Base-by-base conservation (phyloP, 2,888 invertebrate genomes). In the Eugnorisma glareosa region DNA sequence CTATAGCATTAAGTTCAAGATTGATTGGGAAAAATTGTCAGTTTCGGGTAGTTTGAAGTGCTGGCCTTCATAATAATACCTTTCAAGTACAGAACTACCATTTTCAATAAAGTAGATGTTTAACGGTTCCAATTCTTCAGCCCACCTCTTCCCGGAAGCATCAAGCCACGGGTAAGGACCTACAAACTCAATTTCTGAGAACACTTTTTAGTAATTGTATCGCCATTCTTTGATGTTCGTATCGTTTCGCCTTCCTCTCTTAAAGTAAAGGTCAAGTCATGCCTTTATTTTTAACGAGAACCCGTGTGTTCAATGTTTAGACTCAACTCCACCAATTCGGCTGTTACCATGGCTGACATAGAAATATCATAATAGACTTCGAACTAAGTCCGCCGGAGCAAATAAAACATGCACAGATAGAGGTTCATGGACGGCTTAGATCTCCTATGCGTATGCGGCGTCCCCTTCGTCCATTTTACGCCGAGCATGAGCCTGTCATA, bases 151-250 rank as follows among this genome's bases (percentile, higher is more conserved):
- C 45, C 13, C n/a, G 5, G 21, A 37, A 37, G 11, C 51, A 51
- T 35, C n/a, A 57, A 64, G 24, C 54, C 13, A n/a, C 4, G 24
- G 24, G 8, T 51, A 24, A 43, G 71, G 61, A 70, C 45, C 35
- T 37, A 45, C 71, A 51, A 80, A 80, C 48, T 80, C 57, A 80
- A 79, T 59, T 73, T 72, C 45, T 59, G 28, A 59, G 64, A 71
- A 67, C 15, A 79, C 71, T 43, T 78, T 70, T 76, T 18, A 69
- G 70, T 78, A 35, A 72, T 59, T 78, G 63, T 63, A 68, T 54
- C 35, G 28, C 15, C 40, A 40, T 59, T 54, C 78, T 78, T 69
- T 79, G 73, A 79, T 40, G 54, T 66, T 37, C 40, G 43, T 21
- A 45, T n/a, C 78, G 40, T 48, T 77, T 40, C 21, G 40, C 21